Evolutionary conservation across 2,797 vertebrate species (phyloP).

Genomic region (Rhabdomys pumilio): DNA sequence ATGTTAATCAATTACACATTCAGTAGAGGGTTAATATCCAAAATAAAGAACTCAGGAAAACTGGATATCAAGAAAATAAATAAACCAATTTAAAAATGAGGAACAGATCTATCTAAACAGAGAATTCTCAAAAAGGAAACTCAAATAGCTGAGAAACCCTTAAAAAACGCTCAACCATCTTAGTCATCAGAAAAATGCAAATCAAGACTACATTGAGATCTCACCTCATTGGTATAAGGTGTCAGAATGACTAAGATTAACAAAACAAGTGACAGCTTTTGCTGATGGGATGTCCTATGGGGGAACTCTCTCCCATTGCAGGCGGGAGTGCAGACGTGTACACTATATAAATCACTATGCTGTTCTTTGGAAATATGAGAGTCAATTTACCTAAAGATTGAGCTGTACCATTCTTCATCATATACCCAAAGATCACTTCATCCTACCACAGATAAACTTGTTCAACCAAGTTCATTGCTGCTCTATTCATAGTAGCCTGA

Average conservation of each 20-base stretch:
- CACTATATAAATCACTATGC: background rate
- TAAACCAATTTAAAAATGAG: too few relatives aligned
- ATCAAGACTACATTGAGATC: too few relatives aligned
- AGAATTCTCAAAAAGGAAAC: too few relatives aligned
- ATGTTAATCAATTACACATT: background rate
- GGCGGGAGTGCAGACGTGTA: too few relatives aligned
- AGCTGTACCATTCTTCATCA: background rate
- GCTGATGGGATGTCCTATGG: too few relatives aligned
- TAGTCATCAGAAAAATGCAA: too few relatives aligned
- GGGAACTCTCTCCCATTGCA: background rate
- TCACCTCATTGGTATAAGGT: too few relatives aligned
- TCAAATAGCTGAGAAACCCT: too few relatives aligned
- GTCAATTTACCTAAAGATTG: background rate
- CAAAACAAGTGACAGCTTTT: too few relatives aligned
- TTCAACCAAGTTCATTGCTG: background rate
- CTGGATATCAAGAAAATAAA: background rate
- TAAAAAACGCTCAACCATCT: too few relatives aligned
- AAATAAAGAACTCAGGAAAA: background rate
- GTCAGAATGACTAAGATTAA: too few relatives aligned
- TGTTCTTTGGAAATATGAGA: background rate
- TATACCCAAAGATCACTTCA: background rate
- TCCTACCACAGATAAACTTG: background rate
- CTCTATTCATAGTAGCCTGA: background rate
- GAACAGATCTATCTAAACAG: too few relatives aligned
- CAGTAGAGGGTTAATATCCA: background rate